A percentile compares a stretch with the other conserved stretches of the same genome.
phyloP scores from a whole-genome alignment of 1,140 invertebrate species.

The Zaprionus davidi region DNA sequence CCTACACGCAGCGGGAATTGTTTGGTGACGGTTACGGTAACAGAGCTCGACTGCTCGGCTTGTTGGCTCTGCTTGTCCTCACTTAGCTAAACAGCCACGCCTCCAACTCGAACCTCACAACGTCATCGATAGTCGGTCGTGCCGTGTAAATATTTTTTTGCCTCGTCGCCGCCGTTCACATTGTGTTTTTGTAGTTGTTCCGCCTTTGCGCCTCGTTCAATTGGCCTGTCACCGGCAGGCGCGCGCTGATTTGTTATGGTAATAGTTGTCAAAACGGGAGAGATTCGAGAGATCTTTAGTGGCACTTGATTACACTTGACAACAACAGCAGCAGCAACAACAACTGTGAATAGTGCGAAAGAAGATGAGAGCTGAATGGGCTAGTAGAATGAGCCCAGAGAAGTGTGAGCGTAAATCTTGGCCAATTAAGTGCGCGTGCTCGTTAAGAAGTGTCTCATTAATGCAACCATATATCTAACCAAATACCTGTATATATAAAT shows the following conservation, averaged over 20 bases:
- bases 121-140: conserved; percentile 33
- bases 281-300: conserved; percentile 76
- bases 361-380: conserved; percentile 39
- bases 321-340: conserved; percentile 16
- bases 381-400: conserved; percentile 13
- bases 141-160: conserved; percentile 74
- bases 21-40: conserved; percentile 42
- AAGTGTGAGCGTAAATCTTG: conserved; percentile 62
- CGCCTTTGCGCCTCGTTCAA: conserved; percentile 67
- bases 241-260: conserved; percentile 79
- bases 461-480: conserved; percentile 22
- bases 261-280: conserved; percentile 77
- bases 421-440: conserved; percentile 63
- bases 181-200: conserved; percentile 48
- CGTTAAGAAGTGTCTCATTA: conserved; percentile 53
- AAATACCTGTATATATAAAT: neutral
- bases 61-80: conserved; percentile 9
- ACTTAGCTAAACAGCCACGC: conserved; percentile 7
- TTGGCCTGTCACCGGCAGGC: conserved; percentile 76
- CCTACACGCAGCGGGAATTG: conserved; percentile 35
- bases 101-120: conserved; percentile 6
- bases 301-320: conserved; percentile 77
- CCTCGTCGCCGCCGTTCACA: neutral
- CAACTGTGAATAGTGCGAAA: conserved; percentile 17
- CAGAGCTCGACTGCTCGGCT: conserved; percentile 33